These are phyloP conservation scores for Aplodontia rufa DNA, from an alignment of 2,113 vertebrate genomes.

Conservation along the genomic window DNA sequence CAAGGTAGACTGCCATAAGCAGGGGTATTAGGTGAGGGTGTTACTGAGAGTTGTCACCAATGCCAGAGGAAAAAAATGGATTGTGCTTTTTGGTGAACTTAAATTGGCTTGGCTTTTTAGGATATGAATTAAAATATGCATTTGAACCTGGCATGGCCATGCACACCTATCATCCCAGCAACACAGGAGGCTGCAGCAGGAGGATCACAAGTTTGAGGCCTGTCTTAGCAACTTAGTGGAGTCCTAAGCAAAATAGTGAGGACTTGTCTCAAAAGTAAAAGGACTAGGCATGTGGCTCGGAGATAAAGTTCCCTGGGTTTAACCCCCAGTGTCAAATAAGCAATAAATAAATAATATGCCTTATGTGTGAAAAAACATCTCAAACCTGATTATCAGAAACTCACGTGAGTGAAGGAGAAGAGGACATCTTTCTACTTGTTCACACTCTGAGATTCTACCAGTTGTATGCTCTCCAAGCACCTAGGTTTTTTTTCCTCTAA, in stretches of 20 bases:
- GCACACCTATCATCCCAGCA: neutral
- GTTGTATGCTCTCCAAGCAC: neutral
- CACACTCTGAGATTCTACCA: neutral
- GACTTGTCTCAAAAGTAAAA: too few species aligned
- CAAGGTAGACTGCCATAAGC: neutral
- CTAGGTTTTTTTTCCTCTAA: neutral
- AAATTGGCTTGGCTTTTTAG: constrained; percentile 16
- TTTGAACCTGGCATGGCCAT: neutral
- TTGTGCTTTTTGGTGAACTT: neutral
- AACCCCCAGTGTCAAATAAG: too few species aligned
- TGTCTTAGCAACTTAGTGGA: too few species aligned
- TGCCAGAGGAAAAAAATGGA: neutral
- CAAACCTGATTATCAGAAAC: neutral
- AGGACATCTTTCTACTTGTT: neutral
- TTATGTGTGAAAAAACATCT: neutral
- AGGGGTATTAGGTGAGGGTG: fast-evolving
- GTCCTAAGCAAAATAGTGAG: too few species aligned
- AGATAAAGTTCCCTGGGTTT: too few species aligned
- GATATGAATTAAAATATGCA: constrained; percentile 25
- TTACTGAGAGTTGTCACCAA: constrained; percentile 38
- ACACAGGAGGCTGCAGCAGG: too few species aligned
- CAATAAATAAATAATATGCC: too few species aligned
- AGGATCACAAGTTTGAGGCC: too few species aligned
- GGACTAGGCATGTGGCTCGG: too few species aligned
- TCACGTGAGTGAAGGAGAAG: neutral